Percentiles rank a stretch among this genome's conserved stretches.
Evolutionary conservation across 1,140 invertebrate species (phyloP).

Genomic region (Apolygus lucorum): DNA sequence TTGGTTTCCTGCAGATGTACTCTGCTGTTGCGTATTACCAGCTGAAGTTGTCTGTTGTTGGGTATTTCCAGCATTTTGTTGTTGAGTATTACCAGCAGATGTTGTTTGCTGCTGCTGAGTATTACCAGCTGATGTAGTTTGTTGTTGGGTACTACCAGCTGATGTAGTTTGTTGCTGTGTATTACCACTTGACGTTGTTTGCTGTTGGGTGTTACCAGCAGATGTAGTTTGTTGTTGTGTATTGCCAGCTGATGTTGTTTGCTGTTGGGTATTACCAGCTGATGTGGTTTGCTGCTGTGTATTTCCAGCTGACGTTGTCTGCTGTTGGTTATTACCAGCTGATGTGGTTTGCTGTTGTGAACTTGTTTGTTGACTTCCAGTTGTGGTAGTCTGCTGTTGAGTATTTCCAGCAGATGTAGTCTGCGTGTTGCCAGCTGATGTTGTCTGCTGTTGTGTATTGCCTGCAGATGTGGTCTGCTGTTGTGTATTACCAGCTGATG

Average conservation of each 20-base stretch:
- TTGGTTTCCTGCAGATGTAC: slow-evolving; percentile 26
- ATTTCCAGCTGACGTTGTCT: slow-evolving; percentile 21
- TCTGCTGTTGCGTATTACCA: slow-evolving; percentile 23
- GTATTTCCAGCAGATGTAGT: slow-evolving; percentile 18
- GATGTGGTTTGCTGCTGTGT: slow-evolving; percentile 24
- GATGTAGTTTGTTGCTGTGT: slow-evolving; percentile 25
- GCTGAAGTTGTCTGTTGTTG: slow-evolving; percentile 29
- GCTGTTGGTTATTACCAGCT: slow-evolving; percentile 20
- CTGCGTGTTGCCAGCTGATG: slow-evolving; percentile 19
- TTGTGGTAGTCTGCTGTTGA: slow-evolving; percentile 24
- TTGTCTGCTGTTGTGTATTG: slow-evolving; percentile 27
- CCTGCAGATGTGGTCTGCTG: slow-evolving; percentile 24
- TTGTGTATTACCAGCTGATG: slow-evolving; percentile 9
- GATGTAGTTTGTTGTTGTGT: slow-evolving; percentile 24
- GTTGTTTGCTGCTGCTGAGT: slow-evolving; percentile 26
- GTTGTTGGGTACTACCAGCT: slow-evolving; percentile 23
- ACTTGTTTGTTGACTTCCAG: slow-evolving; percentile 23
- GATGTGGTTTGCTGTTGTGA: slow-evolving; percentile 11
- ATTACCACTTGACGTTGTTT: slow-evolving; percentile 20
- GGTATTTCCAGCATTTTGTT: slow-evolving; percentile 22
- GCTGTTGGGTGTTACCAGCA: slow-evolving; percentile 26
- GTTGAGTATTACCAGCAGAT: slow-evolving; percentile 19
- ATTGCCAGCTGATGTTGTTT: slow-evolving; percentile 21
- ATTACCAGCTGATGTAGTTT: slow-evolving; percentile 17
- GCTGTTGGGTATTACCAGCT: slow-evolving; percentile 27